These are phyloP conservation scores for Pocillopora grandis DNA, from an alignment of 92 coral and sea anemone genomes.

Conservation along the genomic window DNA sequence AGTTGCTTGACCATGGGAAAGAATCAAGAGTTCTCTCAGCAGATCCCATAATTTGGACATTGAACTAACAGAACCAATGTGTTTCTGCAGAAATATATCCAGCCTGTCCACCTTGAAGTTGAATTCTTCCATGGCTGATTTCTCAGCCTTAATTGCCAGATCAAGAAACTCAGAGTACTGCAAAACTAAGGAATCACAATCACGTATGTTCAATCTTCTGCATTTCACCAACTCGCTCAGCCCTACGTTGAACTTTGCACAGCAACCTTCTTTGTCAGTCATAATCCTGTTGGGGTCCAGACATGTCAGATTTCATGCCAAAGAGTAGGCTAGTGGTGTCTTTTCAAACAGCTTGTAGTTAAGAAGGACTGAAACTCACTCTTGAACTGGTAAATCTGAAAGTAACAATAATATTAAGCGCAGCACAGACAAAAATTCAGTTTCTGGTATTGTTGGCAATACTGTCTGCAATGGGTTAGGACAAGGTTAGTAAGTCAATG, in stretches of 20 bases:
- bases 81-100: constrained; percentile 46
- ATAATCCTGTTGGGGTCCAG: constrained; percentile 46
- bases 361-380: constrained; percentile 40
- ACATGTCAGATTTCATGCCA: constrained; percentile 46
- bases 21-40: constrained; percentile 40
- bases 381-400: constrained; percentile 34
- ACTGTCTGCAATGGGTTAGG: neutral
- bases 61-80: constrained; percentile 39
- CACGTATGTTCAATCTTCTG: constrained; percentile 44
- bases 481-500: neutral
- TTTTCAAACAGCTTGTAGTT: constrained; percentile 51
- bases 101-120: constrained; percentile 14
- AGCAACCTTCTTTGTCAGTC: neutral
- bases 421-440: neutral
- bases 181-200: constrained; percentile 35
- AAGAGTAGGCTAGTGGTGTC: constrained; percentile 48
- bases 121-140: constrained; percentile 34
- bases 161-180: constrained; percentile 52
- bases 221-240: constrained; percentile 50
- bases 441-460: neutral
- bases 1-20: constrained; percentile 60
- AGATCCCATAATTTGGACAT: constrained; percentile 30
- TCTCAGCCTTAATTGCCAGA: constrained; percentile 36
- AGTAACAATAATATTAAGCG: neutral
- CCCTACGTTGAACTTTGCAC: too few relatives aligned